Conservation (phyloP, 2,888 invertebrate species). For the Cybosia mesomella region DNA sequence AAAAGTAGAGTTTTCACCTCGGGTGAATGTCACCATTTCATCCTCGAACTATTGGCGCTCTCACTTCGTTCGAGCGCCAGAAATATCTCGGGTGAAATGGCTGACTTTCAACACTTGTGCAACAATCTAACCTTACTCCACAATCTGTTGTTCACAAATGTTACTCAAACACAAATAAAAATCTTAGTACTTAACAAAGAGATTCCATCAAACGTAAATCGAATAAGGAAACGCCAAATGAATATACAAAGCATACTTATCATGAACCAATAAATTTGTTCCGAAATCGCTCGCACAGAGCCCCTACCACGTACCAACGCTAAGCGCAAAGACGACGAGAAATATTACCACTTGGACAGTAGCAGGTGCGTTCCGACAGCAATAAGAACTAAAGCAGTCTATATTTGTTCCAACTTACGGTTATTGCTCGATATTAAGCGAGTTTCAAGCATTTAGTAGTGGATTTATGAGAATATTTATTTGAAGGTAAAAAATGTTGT, state of each 20-base stretch:
- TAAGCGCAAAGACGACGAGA: slow-evolving; percentile 61
- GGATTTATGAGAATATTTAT: slow-evolving; percentile 45
- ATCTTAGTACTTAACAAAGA: not conserved
- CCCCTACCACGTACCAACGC: slow-evolving; percentile 52
- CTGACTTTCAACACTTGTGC: too few species aligned
- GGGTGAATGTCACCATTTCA: too few species aligned
- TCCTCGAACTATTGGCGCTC: too few species aligned
- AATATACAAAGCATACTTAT: slow-evolving; percentile 13
- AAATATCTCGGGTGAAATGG: too few species aligned
- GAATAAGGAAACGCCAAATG: slow-evolving; percentile 4
- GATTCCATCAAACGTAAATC: not conserved
- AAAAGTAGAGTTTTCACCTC: too few species aligned
- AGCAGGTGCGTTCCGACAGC: slow-evolving; percentile 74
- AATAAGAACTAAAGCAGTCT: slow-evolving; percentile 62
- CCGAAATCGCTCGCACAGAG: slow-evolving; percentile 40
- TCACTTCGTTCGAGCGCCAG: too few species aligned
- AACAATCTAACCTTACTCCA: too few species aligned
- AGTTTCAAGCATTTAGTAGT: slow-evolving; percentile 48
- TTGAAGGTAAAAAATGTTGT: slow-evolving; percentile 43
- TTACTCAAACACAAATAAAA: too few species aligned
- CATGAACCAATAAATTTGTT: slow-evolving; percentile 30
- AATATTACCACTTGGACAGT: slow-evolving; percentile 69
- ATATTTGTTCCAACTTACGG: slow-evolving; percentile 63
- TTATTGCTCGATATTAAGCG: slow-evolving; percentile 61
- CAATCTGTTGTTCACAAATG: too few species aligned